A percentile compares a stretch with the other conserved stretches of the same genome.
phyloP scores from a whole-genome alignment of 2,888 invertebrate genomes.

The Amphipyra tragopoginis region DNA sequence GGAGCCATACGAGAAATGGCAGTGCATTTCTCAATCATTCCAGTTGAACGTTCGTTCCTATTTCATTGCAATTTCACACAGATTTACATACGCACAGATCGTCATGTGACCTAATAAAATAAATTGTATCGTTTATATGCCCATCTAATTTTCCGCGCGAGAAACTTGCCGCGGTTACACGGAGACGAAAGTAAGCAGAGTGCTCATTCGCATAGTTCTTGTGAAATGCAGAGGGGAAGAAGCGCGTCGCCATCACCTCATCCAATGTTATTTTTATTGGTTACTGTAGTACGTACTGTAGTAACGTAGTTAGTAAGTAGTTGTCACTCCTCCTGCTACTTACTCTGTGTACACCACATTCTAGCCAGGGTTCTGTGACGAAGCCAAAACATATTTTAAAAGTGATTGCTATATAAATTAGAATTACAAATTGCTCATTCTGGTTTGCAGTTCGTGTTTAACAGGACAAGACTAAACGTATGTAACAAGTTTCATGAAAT shows the following conservation, averaged over 20 bases:
- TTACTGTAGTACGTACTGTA: too few species aligned
- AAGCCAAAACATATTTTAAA: slow-evolving; percentile 21
- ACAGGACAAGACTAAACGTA: slow-evolving; percentile 47
- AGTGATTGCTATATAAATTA: slow-evolving; percentile 30
- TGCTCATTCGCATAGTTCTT: background rate
- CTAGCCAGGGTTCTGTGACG: background rate
- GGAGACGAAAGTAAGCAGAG: slow-evolving; percentile 18
- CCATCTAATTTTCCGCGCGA: slow-evolving; percentile 78
- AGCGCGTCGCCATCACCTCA: too few species aligned
- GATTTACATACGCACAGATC: slow-evolving; percentile 64
- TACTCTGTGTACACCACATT: background rate
- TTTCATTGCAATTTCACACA: slow-evolving; percentile 73
- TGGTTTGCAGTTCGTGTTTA: slow-evolving; percentile 41
- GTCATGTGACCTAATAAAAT: slow-evolving; percentile 71
- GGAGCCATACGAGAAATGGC: slow-evolving; percentile 16
- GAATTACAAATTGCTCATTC: slow-evolving; percentile 46
- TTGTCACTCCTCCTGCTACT: slow-evolving; percentile 1
- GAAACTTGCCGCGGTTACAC: slow-evolving; percentile 46
- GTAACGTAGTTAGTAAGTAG: too few species aligned
- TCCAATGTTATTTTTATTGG: too few species aligned
- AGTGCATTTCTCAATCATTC: slow-evolving; percentile 39
- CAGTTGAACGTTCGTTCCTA: slow-evolving; percentile 48
- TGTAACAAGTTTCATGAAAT: slow-evolving; percentile 35
- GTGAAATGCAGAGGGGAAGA: too few species aligned
- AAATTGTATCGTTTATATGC: slow-evolving; percentile 67